Percentiles rank a stretch among this genome's conserved stretches.
These are phyloP conservation scores for Leptopterna dolabrata DNA, from an alignment of 2,888 invertebrate species.

Conservation along the genomic window DNA sequence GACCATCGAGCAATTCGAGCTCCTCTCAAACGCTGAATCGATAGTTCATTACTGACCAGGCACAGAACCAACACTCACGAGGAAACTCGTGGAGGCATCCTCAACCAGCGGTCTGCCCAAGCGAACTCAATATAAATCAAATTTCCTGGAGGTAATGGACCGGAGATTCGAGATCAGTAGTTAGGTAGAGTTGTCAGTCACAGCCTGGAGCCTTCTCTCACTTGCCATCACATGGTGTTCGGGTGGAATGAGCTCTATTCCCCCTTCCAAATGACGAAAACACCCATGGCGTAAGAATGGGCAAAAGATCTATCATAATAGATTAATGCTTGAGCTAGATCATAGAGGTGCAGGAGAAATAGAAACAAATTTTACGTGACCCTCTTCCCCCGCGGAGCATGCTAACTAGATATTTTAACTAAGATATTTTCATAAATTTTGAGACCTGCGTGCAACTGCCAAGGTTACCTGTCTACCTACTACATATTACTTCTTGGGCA, in stretches of 20 bases:
- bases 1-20: not conserved
- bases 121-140: slow-evolving; percentile 1
- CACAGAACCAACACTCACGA: not conserved
- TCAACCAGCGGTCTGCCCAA: not conserved
- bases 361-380: no score
- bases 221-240: not conserved
- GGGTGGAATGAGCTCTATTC: not conserved
- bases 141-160: slow-evolving; percentile 7
- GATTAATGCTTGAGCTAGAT: no score
- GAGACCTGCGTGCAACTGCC: no score
- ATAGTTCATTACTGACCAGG: not conserved
- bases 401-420: no score
- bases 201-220: not conserved
- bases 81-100: not conserved
- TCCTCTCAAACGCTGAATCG: not conserved
- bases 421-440: no score
- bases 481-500: no score
- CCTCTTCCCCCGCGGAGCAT: no score
- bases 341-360: no score
- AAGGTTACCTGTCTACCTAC: no score
- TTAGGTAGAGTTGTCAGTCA: not conserved
- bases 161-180: not conserved
- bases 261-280: no score
- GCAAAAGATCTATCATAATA: no score
- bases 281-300: no score